phyloP scores from a whole-genome alignment of 2,888 invertebrate genomes.

The Oscheius sp. region DNA sequence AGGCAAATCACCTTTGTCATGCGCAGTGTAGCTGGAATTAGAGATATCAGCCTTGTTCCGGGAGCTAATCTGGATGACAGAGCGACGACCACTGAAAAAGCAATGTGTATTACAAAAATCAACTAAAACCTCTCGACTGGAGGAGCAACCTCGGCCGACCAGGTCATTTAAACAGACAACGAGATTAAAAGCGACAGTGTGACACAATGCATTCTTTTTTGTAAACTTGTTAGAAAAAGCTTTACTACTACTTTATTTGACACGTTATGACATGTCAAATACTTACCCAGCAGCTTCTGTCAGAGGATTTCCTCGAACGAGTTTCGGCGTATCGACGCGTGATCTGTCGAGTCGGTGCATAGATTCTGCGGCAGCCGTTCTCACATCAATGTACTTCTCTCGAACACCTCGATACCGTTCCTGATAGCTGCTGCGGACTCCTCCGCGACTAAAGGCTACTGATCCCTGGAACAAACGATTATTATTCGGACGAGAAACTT shows the following conservation, averaged over 20 bases:
- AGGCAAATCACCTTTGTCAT: neutral
- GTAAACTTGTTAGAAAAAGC: too few species aligned
- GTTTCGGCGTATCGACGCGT: slow-evolving; percentile 21
- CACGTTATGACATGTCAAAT: neutral
- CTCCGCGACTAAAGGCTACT: slow-evolving; percentile 23
- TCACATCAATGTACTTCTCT: slow-evolving; percentile 34
- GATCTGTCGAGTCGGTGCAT: slow-evolving; percentile 27
- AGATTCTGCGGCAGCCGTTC: neutral
- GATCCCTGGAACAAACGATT: slow-evolving; percentile 22
- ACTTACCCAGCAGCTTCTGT: slow-evolving; percentile 17
- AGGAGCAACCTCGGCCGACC: too few species aligned
- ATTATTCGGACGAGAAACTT: neutral
- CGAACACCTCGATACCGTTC: slow-evolving; percentile 34
- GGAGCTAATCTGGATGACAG: slow-evolving; percentile 18
- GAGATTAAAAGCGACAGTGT: too few species aligned
- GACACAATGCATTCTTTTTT: too few species aligned
- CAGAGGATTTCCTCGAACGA: slow-evolving; percentile 25
- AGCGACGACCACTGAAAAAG: slow-evolving; percentile 32
- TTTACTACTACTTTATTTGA: too few species aligned
- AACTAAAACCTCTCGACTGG: neutral
- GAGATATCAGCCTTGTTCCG: slow-evolving; percentile 3
- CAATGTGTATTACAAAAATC: slow-evolving; percentile 3
- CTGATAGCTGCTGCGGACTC: slow-evolving; percentile 34
- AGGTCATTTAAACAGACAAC: too few species aligned
- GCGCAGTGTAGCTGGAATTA: neutral